Evolutionary conservation across 1,140 invertebrate species (phyloP), one percentile per base, ranked within the genome.

Genomic region (Muscidifurax raptorellus): DNA sequence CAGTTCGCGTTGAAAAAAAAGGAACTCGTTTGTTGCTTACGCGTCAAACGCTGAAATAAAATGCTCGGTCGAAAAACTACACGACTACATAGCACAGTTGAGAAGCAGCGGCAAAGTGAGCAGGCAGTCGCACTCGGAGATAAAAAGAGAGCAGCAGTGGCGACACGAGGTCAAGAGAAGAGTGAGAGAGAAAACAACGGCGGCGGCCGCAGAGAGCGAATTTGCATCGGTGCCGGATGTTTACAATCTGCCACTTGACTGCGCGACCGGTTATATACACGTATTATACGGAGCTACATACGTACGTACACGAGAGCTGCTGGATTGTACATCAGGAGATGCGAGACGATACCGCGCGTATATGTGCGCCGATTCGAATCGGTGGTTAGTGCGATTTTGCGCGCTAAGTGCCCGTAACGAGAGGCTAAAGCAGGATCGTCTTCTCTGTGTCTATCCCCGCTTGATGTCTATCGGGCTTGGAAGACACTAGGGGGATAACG

Each of bases 241-340:
- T 91, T 91, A 91, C 89, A 91, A 91, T 91, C 90, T 90, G 88
- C 90, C 89, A 90, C 88, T 91, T 89, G 89, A 89, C 87, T 87
- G 87, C 67, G 15, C 84, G 84, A 87, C 85, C 82, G 80, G 80
- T 86, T 88, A 85, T 30, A 76, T 71, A 13, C 25, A 44, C 25
- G 82, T 79, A 86, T 3, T 47, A n/a, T 22, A 59, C 13, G 44
- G 15, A 22, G 22, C 52, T 59, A n/a, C 18, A 47, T 40, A 52
- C 18, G 47, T 18, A 22, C 5, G 18, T 1, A 18, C 15, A 18
- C 15, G 5, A 52, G 47, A 52, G 47, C 18, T 22, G 18, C 47
- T 52, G 13, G 3, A 22, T n/a, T 30, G 27, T 12, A 6, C 67
- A 69, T 27, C 18, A 69, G 28, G 27, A 69, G 25, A 27, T 69